Evolutionary conservation across 2,888 invertebrate species (phyloP).

Genomic region (Capitulum mitella): DNA sequence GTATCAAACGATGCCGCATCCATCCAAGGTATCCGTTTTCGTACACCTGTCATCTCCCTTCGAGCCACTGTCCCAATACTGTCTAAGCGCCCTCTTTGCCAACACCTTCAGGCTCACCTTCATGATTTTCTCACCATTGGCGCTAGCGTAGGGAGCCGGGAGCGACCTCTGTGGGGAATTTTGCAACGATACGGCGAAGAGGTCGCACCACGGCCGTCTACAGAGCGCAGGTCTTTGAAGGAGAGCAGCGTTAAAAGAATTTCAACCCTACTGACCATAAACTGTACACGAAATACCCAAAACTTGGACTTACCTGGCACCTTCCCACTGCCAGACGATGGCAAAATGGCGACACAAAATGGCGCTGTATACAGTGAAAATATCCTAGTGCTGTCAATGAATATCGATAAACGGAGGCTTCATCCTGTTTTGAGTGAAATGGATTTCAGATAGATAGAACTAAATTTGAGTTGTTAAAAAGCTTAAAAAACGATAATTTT

Average conservation of each 20-base stretch:
- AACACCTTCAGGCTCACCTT: conserved; percentile 8
- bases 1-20: too few species aligned
- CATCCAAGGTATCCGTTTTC: not conserved
- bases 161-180: conserved; percentile 12
- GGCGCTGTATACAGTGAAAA: not conserved
- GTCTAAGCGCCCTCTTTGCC: conserved; percentile 10
- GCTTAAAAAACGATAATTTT: too few species aligned
- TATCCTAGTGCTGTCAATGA: not conserved
- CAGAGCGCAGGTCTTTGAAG: too few species aligned
- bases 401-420: too few species aligned
- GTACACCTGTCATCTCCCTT: not conserved
- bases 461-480: too few species aligned
- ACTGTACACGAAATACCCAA: not conserved
- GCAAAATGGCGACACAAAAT: not conserved
- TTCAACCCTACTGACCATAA: too few species aligned
- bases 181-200: not conserved
- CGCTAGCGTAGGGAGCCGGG: conserved; percentile 17
- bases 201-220: too few species aligned
- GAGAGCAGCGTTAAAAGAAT: too few species aligned
- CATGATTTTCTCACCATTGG: conserved; percentile 7
- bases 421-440: too few species aligned
- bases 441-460: too few species aligned
- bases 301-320: not conserved
- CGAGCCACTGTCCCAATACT: not conserved
- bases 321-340: not conserved